Evolutionary conservation across 2,888 invertebrate genomes (phyloP), one percentile per base, ranked within the genome.

Genomic region (Philopedon plagiatum): DNA sequence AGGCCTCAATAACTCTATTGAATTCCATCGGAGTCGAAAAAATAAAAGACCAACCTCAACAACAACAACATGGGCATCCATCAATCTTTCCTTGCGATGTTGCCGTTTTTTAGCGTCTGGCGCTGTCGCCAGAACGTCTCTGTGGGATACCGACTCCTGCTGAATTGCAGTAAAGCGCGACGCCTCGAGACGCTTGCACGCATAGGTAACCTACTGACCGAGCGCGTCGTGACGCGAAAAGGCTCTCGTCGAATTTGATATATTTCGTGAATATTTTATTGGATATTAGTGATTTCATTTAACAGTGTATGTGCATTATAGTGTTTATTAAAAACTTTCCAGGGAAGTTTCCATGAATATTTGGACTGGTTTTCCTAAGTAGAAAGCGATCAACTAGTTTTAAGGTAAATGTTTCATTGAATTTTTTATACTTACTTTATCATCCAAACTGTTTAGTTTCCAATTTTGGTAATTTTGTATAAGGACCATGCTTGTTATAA

Each of bases 111-210:
- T 8, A 79, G 81, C 81, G 82, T 81, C 80, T 80, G 80, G 77
- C 78, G 73, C 81, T 83, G 82, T 81, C 82, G 81, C 83, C 80
- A 77, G 76, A 65, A 75, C 80, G 26, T 76, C 80, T 60, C 75
- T 81, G 64, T 76, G 51, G 51, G 29, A 81, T 76, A 79, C 78
- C 76, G 75, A 80, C 74, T 74, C 81, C 78, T 80, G 80, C 26
- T 44, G 60, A 60, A 62, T 41, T 46, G 62, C 62, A 62, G 62
- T 46, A 62, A 44, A 46, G 19, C 62, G 62, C 62, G 62, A 62
- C 62, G 62, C 62, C 29, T 62, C 32, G 49, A 60, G 60, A 60
- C 60, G 60, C 44, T 18, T 18, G 41, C 60, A 60, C 23, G 60
- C 11, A 8, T 44, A 41, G 41, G 26, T 41, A 60, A 23, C 41